Evolutionary conservation across 2,113 vertebrate genomes (phyloP), one percentile per base, ranked within the genome.

Genomic region (Seriola dumerili): DNA sequence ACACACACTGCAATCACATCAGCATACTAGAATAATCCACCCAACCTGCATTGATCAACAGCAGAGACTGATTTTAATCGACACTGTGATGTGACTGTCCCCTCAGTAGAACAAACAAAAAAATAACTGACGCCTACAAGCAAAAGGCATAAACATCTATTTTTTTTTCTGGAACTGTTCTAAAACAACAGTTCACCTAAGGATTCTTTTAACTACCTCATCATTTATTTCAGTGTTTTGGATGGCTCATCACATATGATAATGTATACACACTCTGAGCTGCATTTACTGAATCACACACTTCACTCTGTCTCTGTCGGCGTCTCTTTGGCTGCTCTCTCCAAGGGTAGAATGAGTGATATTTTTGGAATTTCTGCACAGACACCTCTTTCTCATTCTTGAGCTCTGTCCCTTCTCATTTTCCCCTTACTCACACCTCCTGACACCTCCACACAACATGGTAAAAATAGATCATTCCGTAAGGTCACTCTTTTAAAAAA

Each of bases 341-440:
- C 55, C 21, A 42, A 46, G 19, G 16, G 66, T 64, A 76, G 81
- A 88, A 89, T 88, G 88, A 52, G 67, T 75, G 85, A 85, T 92
- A 93, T 91, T 85, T 89, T 83, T 81, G 86, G 84, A 77, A 85
- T 90, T 90, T 81, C 72, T 88, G 77, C 73, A 71, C 40, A 81
- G 78, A 77, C 79, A 73, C 76, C 78, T 76, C 79, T 64, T 86
- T 81, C 72, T 83, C 83, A 80, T 85, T 86, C 79, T 90, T 81
- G 63, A 76, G 46, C 55, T 48, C 65, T 75, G 84, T 73, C 66
- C 50, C 80, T 76, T 78, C 78, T 85, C 63, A 32, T 59, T 80
- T 78, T 80, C 62, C 42, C 55, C 65, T 66, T 23, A n/a, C 71
- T 69, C 83, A 78, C 57, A 48, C 52, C 4, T 58, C 25, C 72